A percentile compares a stretch with the other conserved stretches of the same genome.
These are phyloP conservation scores for Meteorus colon DNA, from an alignment of 2,888 invertebrate species.

Conservation along the genomic window DNA sequence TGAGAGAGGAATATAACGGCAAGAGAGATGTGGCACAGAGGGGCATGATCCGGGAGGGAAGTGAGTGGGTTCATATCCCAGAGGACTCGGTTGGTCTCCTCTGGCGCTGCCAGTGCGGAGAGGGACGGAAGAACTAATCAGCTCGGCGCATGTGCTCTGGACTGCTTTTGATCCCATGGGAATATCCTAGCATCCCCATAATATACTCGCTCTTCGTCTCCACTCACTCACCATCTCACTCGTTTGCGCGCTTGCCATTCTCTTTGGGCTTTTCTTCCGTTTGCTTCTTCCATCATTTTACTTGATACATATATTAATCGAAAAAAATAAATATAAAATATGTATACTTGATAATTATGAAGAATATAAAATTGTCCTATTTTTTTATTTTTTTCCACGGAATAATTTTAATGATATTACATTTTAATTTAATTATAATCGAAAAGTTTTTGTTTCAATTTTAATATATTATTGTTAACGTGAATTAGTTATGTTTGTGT, in stretches of 20 bases:
- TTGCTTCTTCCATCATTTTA: constrained; percentile 44
- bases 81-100: constrained; percentile 68
- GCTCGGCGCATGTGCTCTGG: constrained; percentile 69
- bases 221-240: constrained; percentile 45
- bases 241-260: constrained; percentile 47
- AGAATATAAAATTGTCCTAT: neutral
- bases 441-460: neutral
- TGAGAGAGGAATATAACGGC: constrained; percentile 46
- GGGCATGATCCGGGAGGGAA: constrained; percentile 54
- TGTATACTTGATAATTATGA: neutral
- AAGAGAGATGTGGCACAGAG: constrained; percentile 45
- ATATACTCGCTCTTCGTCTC: constrained; percentile 61
- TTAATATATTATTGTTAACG: neutral
- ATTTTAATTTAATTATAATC: too few species aligned
- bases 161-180: constrained; percentile 65
- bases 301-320: constrained; percentile 3
- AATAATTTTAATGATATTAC: neutral
- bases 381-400: neutral
- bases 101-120: constrained; percentile 66
- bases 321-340: constrained; percentile 14
- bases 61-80: constrained; percentile 66
- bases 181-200: constrained; percentile 68
- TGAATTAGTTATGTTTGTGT: neutral
- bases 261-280: constrained; percentile 47
- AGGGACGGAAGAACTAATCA: constrained; percentile 69